Evolutionary conservation across 2,797 vertebrate genomes (phyloP), one percentile per base, ranked within the genome.

Genomic region (Gymnodraco acuticeps): DNA sequence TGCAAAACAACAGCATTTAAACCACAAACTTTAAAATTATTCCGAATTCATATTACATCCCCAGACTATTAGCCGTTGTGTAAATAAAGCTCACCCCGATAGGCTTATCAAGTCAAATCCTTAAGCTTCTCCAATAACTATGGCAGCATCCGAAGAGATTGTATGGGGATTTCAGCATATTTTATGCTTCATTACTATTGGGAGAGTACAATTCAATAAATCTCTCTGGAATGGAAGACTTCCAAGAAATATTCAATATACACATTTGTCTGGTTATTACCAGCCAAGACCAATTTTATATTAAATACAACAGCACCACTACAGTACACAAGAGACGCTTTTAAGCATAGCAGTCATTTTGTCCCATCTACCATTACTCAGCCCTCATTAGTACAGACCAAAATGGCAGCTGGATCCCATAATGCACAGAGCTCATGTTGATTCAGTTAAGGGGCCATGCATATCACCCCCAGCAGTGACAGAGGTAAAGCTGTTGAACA

Each of bases 401-500:
- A 88, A 82, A 78, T 79, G 81, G 82, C 84, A 89, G 81, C 82
- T 86, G 73, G 70, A 71, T 82, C 70, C 72, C 67, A 72, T 58
- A 74, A 78, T 70, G 75, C 75, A 58, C 67, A 64, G 59, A 70
- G 81, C 75, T 82, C 64, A 11, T 53, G 72, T 59, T 80, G 77
- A 82, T 80, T 83, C 67, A 63, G 55, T 77, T 67, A 64, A 68
- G 78, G 55, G 75, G 64, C 62, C 47, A 38, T 72, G 88, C 58
- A 64, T 61, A 77, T 48, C 77, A 65, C 50, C 70, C 45, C 53
- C 77, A 71, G 64, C 74, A 71, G 80, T 55, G 78, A 82, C 75
- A 31, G 77, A 87, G 81, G 86, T 86, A 88, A 88, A 90, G 82
- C 78, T 83, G 87, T 87, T 65, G 71, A 89, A 86, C 90, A 81